These are phyloP conservation scores for Drosophila suzukii DNA, from an alignment of 1,140 invertebrate genomes.

Conservation along the genomic window DNA sequence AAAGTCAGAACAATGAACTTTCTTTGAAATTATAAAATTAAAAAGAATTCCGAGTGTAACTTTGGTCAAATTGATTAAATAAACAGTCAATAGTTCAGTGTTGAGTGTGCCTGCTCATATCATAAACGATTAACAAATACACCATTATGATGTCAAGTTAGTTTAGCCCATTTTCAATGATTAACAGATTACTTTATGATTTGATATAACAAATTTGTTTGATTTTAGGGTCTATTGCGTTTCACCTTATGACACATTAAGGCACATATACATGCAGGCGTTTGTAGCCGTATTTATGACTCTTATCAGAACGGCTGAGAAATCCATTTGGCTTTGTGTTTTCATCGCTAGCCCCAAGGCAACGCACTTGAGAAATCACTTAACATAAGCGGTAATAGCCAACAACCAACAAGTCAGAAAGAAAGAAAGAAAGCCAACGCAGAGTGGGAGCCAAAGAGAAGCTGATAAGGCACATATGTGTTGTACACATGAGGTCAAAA, in stretches of 20 bases:
- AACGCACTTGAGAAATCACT: constrained; percentile 69
- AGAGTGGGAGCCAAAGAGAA: constrained; percentile 59
- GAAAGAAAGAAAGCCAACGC: constrained; percentile 67
- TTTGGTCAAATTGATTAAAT: constrained; percentile 6
- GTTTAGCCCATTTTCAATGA: constrained; percentile 28
- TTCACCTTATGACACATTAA: constrained; percentile 38
- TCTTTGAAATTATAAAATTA: constrained; percentile 3
- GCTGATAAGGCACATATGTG: constrained; percentile 61
- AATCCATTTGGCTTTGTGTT: constrained; percentile 49
- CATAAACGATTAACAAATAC: constrained; percentile 26
- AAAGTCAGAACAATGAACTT: constrained; percentile 2
- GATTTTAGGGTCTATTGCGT: constrained; percentile 41
- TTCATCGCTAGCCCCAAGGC: constrained; percentile 43
- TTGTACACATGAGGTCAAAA: constrained; percentile 6
- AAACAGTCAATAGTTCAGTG: constrained; percentile 11
- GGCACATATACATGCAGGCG: neutral
- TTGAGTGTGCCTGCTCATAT: neutral
- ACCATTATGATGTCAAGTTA: constrained; percentile 27
- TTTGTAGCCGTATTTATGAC: constrained; percentile 25
- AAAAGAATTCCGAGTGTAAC: neutral
- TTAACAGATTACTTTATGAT: constrained; percentile 36
- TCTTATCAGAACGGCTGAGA: constrained; percentile 32
- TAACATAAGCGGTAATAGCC: constrained; percentile 64
- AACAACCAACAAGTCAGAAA: constrained; percentile 22
- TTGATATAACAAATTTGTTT: constrained; percentile 35